phyloP scores from a whole-genome alignment of 2,113 vertebrate species.

The Ptyas mucosa region DNA sequence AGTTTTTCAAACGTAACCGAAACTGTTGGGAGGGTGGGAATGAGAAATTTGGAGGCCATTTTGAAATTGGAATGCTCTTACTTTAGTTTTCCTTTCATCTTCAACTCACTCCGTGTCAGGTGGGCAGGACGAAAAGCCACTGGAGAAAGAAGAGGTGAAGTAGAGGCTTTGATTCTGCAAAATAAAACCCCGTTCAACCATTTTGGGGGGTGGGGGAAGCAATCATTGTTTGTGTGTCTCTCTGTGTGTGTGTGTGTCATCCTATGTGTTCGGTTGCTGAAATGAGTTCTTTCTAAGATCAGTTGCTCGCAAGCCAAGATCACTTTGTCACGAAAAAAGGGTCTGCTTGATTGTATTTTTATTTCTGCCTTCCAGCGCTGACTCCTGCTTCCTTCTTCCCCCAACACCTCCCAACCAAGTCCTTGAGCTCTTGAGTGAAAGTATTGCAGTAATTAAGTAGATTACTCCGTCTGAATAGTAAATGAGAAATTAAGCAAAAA shows the following conservation, averaged over 20 bases:
- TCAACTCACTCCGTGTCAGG: neutral
- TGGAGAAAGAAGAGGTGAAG: neutral
- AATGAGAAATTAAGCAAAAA: constrained; percentile 62
- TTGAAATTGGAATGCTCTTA: neutral
- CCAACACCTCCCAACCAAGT: neutral
- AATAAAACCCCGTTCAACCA: neutral
- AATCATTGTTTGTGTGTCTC: neutral
- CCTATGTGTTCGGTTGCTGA: neutral
- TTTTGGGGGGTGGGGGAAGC: neutral
- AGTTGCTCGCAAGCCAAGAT: neutral
- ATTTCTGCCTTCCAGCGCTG: neutral
- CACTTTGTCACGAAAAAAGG: neutral
- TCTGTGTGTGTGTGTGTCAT: neutral
- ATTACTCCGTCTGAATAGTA: constrained; percentile 48
- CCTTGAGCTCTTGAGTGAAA: constrained; percentile 42
- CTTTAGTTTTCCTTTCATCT: neutral
- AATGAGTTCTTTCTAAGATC: neutral
- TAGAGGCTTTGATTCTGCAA: neutral
- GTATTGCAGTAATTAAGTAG: constrained; percentile 52
- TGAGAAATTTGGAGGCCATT: too few species aligned
- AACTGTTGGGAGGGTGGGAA: too few species aligned
- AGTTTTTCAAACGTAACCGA: neutral
- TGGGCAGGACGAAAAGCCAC: neutral
- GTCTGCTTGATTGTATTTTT: neutral
- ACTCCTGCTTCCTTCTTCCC: constrained; percentile 6